Evolutionary conservation across 2,113 vertebrate species (phyloP), one percentile per base, ranked within the genome.

Genomic region (Circaetus cinerascens): DNA sequence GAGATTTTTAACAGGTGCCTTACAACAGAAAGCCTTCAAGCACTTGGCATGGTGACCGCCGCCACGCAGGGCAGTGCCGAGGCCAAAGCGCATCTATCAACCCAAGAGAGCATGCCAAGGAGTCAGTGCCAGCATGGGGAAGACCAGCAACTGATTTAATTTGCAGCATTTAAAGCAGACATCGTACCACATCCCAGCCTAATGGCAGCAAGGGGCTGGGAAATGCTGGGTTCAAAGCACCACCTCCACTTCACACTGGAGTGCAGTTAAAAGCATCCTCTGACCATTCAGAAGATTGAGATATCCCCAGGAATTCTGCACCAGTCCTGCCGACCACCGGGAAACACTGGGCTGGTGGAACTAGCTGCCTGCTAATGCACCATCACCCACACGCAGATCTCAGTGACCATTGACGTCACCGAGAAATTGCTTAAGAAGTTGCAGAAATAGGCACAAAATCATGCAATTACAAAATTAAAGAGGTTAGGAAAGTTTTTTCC

Each of bases 391-490:
- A 14, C 38, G 1, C 9, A 12, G n/a, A 23, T 4, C 57, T 12
- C 16, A 41, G 66, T 1, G 45, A 29, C 43, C 8, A 1, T 0
- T 3, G 1, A 7, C 1, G 0, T 25, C 53, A 10, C 34, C 1
- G 0, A 67, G 22, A 21, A 38, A 14, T n/a, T 53, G 66, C 68
- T 73, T 17, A 38, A 40, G 74, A 17, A 43, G 30, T 12, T 40
- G 51, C 45, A 60, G 38, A 60, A 41, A 26, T 4, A 15, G 25
- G 20, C 36, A 16, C 50, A 6, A 29, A 57, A 55, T 11, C 40
- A 9, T 0, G 10, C 15, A 10, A 8, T 38, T 21, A 63, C 41
- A 30, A 17, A 32, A 36, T 6, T 9, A 10, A 11, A 40, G 27
- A 38, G 4, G 32, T 29, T 34, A 51, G 43, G 59, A 40, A 34